Evolutionary conservation across 2,113 vertebrate genomes (phyloP), one percentile per base, ranked within the genome.

Genomic region (Apodemus sylvaticus): DNA sequence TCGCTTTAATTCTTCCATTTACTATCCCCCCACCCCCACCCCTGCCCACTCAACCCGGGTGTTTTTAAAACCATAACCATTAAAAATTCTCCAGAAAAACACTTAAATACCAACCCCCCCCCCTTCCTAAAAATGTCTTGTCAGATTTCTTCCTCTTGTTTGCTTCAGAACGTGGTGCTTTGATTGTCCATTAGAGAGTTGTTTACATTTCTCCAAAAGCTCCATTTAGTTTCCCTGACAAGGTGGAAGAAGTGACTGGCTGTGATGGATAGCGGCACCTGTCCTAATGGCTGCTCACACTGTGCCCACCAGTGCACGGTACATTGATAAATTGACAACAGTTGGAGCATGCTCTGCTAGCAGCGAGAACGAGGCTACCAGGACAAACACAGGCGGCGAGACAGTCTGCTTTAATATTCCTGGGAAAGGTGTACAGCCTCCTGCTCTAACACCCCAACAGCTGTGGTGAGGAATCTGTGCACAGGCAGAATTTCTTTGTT

Each of bases 321-420:
- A 99, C 99, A 99, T 99, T 99, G 99, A 99, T 99, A 99, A 99
- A 99, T 99, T 99, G 99, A 99, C 99, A 99, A 99, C 99, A 99
- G 99, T 99, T 99, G 99, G 99, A 99, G 99, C 99, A 99, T 99
- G 99, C 99, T 99, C 99, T 98, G 99, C 99, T 99, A 99, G 99
- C 99, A 99, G 99, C 98, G 98, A 99, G 99, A 99, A 99, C 99
- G 99, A 99, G 99, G 99, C 99, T 99, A 99, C 93, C 98, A 99
- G 99, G 99, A 99, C 99, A 99, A 98, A 99, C 98, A 98, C 98
- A 98, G 98, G 98, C 98, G 73, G 98, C 98, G 98, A 98, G 98
- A 97, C 98, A 98, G 98, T 98, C 99, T 99, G 98, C 98, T 98
- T 99, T 98, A 98, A 98, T 98, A 98, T 98, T 98, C 98, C 98